Base-by-base conservation (phyloP, 2,888 invertebrate species). In the Tetramorium bicarinatum region DNA sequence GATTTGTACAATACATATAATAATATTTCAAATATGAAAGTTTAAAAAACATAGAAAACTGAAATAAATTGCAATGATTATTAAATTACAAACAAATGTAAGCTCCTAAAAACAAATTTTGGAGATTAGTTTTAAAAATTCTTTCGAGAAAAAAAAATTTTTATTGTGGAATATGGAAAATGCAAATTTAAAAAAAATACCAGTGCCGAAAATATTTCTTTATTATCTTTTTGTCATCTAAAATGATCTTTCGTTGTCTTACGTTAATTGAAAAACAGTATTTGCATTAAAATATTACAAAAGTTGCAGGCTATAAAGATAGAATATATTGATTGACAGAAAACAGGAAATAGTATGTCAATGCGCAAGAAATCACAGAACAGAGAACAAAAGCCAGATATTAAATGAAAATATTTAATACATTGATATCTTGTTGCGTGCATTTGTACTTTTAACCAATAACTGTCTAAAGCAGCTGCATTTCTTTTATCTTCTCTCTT, bases 381-480 rank as follows among this genome's bases (percentile, higher is more conserved):
- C 9, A 29, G 13, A 34, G n/a, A 74, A 34, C 59, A 61, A 74
- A 47, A 6, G n/a, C 29, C 3, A 61, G n/a, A 56, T 25, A 41
- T 72, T 41, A 41, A 71, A 54, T 18, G 7, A 52, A 74, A 44
- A 29, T 74, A 4, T 61, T 74, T 15, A 41, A 56, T 56, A 56
- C 18, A n/a, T 44, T 59, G 11, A n/a, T 21, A 52, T 59, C 11
- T 47, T 34, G n/a, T 44, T 44, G 29, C n/a, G 1, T 25, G 25
- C 21, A 41, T 25, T 25, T 72, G 18, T 25, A 61, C 38, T 61
- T 47, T n/a, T 61, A 74, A 61, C 9, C 34, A 47, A 61, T 75
- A 47, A 49, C 25, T 18, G 13, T 25, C 1, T 1, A 25, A 41
- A 41, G 2, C 9, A 54, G 4, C 7, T 34, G 0, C 7, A 4